phyloP scores from a whole-genome alignment of 2,797 vertebrate species.

The Varecia variegata region DNA sequence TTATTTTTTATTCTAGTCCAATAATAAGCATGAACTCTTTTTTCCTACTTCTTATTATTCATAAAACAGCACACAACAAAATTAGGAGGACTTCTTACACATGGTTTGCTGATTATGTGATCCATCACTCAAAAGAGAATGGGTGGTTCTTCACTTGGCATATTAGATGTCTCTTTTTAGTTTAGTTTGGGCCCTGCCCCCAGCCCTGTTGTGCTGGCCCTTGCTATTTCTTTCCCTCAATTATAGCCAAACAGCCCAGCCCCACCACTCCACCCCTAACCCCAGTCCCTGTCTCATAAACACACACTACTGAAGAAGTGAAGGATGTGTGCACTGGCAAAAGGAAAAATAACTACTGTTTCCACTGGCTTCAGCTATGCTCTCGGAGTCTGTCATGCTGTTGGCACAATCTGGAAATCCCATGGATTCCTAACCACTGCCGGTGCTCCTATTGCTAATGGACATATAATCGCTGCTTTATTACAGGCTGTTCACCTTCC shows the following conservation, averaged over 20 bases:
- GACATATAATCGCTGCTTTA: not conserved
- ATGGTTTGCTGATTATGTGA: not conserved
- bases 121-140: not conserved
- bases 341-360: not conserved
- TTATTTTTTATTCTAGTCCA: not conserved
- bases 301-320: not conserved
- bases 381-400: not conserved
- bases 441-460: not conserved
- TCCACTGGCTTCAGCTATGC: not conserved
- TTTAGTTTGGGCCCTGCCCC: not conserved
- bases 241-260: not conserved
- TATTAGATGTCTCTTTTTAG: not conserved
- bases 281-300: not conserved
- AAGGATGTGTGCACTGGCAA: not conserved
- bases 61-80: not conserved
- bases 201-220: not conserved
- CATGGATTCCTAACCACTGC: not conserved
- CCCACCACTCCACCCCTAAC: not conserved
- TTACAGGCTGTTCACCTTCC: not conserved
- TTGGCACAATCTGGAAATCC: not conserved
- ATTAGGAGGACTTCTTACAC: not conserved
- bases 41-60: not conserved
- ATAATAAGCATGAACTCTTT: not conserved
- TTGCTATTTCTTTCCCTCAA: slow-evolving; percentile 2
- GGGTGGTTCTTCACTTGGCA: not conserved